Evolutionary conservation across 2,113 vertebrate genomes (phyloP).

Genomic region (Delphinus delphis): DNA sequence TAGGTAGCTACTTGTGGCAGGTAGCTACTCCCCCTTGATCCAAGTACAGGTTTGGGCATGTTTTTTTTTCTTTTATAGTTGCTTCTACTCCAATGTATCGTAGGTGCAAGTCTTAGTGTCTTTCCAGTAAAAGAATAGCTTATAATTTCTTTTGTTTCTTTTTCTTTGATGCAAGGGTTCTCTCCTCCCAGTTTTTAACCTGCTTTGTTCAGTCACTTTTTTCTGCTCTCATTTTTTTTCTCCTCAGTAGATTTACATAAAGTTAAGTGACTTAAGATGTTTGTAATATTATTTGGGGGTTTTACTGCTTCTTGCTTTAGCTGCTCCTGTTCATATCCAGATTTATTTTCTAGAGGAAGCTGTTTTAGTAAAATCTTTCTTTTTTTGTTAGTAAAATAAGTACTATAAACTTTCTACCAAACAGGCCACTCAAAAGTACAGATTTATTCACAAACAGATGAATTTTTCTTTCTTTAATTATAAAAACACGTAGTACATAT

Average conservation of each 20-base stretch:
- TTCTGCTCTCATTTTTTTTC: conserved; percentile 54
- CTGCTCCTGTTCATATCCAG: conserved; percentile 58
- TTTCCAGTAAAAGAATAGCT: conserved; percentile 71
- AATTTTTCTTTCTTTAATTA: conserved; percentile 63
- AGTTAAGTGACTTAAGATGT: conserved; percentile 66
- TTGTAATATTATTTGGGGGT: conserved; percentile 63
- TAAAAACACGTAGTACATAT: conserved; percentile 68
- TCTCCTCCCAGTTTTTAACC: conserved; percentile 59
- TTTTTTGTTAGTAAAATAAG: conserved; percentile 43
- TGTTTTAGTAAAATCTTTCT: conserved; percentile 61
- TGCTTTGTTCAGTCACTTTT: conserved; percentile 59
- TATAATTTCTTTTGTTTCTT: conserved; percentile 73
- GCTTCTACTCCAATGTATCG: conserved; percentile 44
- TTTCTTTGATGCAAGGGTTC: conserved; percentile 72
- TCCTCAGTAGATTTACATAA: conserved; percentile 62
- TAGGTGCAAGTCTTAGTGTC: conserved; percentile 67
- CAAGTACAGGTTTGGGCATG: conserved; percentile 1
- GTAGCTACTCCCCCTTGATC: conserved; percentile 45
- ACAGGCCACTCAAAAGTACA: conserved; percentile 63
- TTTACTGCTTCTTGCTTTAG: conserved; percentile 59
- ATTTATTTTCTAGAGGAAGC: conserved; percentile 69
- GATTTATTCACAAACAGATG: conserved; percentile 74
- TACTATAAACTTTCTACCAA: conserved; percentile 73
- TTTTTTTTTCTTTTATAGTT: conserved; percentile 53
- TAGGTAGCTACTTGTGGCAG: conserved; percentile 39